These are phyloP conservation scores for Ceriagrion tenellum DNA, from an alignment of 2,888 invertebrate genomes.

Conservation along the genomic window DNA sequence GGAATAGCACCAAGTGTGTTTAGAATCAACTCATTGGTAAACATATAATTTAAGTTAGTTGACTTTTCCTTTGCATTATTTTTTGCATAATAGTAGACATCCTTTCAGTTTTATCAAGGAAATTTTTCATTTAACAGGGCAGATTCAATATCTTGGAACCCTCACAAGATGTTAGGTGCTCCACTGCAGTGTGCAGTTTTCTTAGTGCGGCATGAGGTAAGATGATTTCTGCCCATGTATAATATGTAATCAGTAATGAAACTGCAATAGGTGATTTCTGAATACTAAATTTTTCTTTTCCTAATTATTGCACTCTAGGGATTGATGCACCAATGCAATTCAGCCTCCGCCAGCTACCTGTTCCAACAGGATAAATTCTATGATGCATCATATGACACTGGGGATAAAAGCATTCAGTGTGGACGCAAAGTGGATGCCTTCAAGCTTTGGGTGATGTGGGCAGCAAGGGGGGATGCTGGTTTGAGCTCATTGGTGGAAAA, in stretches of 20 bases:
- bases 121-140: constrained; percentile 79
- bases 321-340: constrained; percentile 84
- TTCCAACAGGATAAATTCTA: constrained; percentile 93
- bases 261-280: background rate
- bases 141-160: constrained; percentile 91
- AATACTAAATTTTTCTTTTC: background rate
- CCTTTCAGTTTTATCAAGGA: too few species aligned
- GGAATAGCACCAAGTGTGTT: too few species aligned
- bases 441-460: constrained; percentile 96
- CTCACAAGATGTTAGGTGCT: constrained; percentile 91
- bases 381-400: constrained; percentile 88
- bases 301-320: constrained; percentile 75
- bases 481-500: constrained; percentile 83
- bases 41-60: too few species aligned
- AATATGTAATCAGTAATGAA: too few species aligned
- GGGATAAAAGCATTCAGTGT: constrained; percentile 94
- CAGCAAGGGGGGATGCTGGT: constrained; percentile 86
- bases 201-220: constrained; percentile 81
- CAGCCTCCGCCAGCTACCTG: constrained; percentile 86
- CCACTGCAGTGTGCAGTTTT: constrained; percentile 89
- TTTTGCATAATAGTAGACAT: too few species aligned
- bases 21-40: too few species aligned
- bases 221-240: background rate
- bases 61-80: too few species aligned
- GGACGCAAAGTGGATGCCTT: constrained; percentile 95